Evolutionary conservation across 2,888 invertebrate genomes (phyloP).

Genomic region (Leptinotarsa juncta): DNA sequence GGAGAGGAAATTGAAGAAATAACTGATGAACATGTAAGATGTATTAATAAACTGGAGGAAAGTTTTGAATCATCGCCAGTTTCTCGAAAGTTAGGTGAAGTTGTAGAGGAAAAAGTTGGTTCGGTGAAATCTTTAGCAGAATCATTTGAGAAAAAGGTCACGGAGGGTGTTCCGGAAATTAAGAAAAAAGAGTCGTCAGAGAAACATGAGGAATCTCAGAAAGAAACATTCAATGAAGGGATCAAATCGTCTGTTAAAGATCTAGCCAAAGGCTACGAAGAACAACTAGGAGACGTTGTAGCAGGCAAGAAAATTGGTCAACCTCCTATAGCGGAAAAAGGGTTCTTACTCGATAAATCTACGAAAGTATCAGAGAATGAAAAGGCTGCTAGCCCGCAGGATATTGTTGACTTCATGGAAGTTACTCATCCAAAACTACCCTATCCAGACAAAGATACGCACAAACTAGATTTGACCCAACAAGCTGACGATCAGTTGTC

Average conservation of each 20-base stretch:
- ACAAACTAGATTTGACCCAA: constrained; percentile 50
- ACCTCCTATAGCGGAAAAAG: constrained; percentile 38
- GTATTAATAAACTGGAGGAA: constrained; percentile 33
- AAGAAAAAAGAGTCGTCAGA: background rate
- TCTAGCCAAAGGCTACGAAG: constrained; percentile 53
- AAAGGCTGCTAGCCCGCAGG: constrained; percentile 39
- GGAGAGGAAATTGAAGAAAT: constrained; percentile 46
- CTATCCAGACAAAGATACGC: constrained; percentile 34
- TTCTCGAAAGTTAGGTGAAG: constrained; percentile 26
- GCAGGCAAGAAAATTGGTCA: constrained; percentile 47
- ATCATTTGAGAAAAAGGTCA: constrained; percentile 43
- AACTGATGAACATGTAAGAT: constrained; percentile 41
- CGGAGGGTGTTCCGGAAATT: background rate
- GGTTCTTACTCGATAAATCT: constrained; percentile 36
- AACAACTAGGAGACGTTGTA: constrained; percentile 50
- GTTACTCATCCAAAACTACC: constrained; percentile 31
- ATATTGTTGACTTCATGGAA: constrained; percentile 49
- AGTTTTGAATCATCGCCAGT: constrained; percentile 39
- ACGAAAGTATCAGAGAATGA: constrained; percentile 23
- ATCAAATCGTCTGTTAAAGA: constrained; percentile 54
- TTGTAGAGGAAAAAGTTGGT: constrained; percentile 21
- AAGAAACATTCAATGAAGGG: constrained; percentile 30
- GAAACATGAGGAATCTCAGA: constrained; percentile 7
- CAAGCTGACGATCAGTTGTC: constrained; percentile 49
- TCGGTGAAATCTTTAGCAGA: constrained; percentile 50